Conservation (phyloP, 2,797 vertebrate genomes). For the Arctocebus calabarensis region DNA sequence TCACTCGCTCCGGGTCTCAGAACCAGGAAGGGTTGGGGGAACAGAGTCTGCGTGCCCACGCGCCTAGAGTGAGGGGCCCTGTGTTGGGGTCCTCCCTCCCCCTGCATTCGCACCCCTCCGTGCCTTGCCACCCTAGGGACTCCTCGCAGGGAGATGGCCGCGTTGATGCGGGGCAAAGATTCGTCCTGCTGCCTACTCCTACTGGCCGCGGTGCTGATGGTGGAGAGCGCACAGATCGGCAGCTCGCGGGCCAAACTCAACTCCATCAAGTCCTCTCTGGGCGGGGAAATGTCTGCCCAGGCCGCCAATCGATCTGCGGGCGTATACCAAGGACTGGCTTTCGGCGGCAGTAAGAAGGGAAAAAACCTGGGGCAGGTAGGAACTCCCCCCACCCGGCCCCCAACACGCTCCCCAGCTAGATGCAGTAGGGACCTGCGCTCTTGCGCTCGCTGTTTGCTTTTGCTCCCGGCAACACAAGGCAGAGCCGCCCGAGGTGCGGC, state of each 20-base stretch:
- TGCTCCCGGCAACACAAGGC: fast-evolving
- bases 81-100: neutral
- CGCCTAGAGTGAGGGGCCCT: neutral
- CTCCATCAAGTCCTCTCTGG: slow-evolving; percentile 95
- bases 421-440: neutral
- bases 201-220: slow-evolving; percentile 92
- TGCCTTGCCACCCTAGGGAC: slow-evolving; percentile 71
- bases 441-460: neutral
- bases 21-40: slow-evolving; percentile 27
- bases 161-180: slow-evolving; percentile 90
- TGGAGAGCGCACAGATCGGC: slow-evolving; percentile 91
- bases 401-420: slow-evolving; percentile 77
- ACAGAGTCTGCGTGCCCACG: neutral
- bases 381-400: slow-evolving; percentile 54
- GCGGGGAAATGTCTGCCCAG: slow-evolving; percentile 91
- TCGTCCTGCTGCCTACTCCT: slow-evolving; percentile 92
- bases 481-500: neutral
- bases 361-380: slow-evolving; percentile 93
- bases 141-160: slow-evolving; percentile 90
- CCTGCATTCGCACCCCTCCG: neutral
- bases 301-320: slow-evolving; percentile 91
- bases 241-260: slow-evolving; percentile 93
- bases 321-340: slow-evolving; percentile 88
- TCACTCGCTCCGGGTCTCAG: neutral
- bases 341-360: slow-evolving; percentile 92